Evolutionary conservation across 2,888 invertebrate species (phyloP).

Genomic region (Lochmaea capreae): DNA sequence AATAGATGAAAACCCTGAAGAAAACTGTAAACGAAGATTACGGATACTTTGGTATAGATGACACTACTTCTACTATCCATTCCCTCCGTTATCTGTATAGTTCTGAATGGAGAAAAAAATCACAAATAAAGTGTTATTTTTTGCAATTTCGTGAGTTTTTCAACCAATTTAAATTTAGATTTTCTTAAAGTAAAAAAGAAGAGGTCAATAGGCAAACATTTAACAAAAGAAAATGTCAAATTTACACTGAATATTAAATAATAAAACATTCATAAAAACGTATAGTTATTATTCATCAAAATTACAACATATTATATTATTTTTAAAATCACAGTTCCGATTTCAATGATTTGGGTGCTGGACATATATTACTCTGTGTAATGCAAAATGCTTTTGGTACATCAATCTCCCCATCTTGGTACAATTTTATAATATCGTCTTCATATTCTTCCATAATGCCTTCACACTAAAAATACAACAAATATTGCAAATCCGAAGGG

Average conservation of each 20-base stretch:
- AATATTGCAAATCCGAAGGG: not conserved
- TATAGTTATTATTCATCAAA: not conserved
- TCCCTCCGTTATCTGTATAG: no score
- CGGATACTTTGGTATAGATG: no score
- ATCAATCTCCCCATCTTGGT: conserved; percentile 66
- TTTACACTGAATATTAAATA: not conserved
- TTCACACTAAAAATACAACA: conserved; percentile 72
- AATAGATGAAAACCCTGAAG: no score
- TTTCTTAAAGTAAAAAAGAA: no score
- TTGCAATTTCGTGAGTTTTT: no score
- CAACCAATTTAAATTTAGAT: no score
- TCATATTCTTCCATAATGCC: conserved; percentile 79
- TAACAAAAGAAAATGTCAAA: no score
- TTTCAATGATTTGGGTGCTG: conserved; percentile 56
- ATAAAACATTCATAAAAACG: not conserved
- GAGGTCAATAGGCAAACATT: no score
- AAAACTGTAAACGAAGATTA: no score
- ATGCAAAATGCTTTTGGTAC: conserved; percentile 69
- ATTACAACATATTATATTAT: not conserved
- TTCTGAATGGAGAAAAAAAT: no score
- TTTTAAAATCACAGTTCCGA: conserved; percentile 53
- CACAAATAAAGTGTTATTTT: no score
- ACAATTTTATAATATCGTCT: conserved; percentile 73
- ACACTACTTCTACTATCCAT: no score
- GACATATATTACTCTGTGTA: conserved; percentile 52